Base-by-base conservation (phyloP, 2,888 invertebrate species). In the Eupithecia centaureata region DNA sequence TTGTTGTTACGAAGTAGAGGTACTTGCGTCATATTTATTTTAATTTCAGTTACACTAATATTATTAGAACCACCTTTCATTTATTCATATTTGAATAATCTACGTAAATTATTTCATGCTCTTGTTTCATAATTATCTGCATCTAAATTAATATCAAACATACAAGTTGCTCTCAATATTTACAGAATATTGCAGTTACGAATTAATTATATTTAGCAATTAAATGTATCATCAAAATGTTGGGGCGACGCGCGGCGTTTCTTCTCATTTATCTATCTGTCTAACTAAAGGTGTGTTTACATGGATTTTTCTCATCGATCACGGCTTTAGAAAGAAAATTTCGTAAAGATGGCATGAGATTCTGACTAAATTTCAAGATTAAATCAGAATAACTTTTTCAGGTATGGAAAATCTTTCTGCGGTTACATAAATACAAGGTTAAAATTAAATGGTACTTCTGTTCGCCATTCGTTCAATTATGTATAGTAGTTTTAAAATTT, bases 161-260 rank as follows among this genome's bases (percentile, higher is more conserved):
- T 67, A 71, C 70, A 64, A 32, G 32, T 38, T 73, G 72, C 68
- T 76, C 72, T 76, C 80, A 77, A 82, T 80, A 83, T 86, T 85
- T 83, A 82, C 80, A 79, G 74, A 83, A 79, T 81, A 77, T 82
- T 81, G 80, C 82, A 77, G 80, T 82, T 80, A 66, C 81, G 73
- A 82, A 88, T 91, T 91, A 90, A 92, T 91, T 90, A 91, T 90
- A 88, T 90, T 88, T 85, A 86, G 90, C 89, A 90, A 92, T 92
- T 90, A 90, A 88, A 90, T 83, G 74, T 72, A 81, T 86, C 84
- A 87, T 89, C 86, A 86, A 87, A 89, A 89, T 87, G 87, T 85
- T 82, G 65, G 56, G 86, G 83, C 86, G 87, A 86, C 88, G 86
- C 65, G 63, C 57, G 47, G 66, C 61, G 58, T 68, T 68, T 68